Evolutionary conservation across 2,888 invertebrate species (phyloP), one percentile per base, ranked within the genome.

Genomic region (Deilephila porcellus): DNA sequence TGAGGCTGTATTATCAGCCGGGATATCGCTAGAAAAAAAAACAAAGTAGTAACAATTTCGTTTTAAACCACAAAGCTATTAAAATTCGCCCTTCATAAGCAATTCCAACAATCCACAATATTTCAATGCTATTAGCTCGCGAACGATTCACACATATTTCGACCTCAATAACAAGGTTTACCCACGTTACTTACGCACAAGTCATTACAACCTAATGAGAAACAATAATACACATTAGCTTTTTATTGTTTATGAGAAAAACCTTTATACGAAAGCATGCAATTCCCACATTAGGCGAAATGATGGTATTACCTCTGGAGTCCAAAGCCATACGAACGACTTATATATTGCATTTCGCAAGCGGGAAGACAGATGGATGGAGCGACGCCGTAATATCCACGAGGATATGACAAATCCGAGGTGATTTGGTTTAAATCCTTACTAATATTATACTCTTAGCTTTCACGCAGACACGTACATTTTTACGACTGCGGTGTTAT

Each of bases 381-480:
- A 60, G 34, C 71, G 71, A 45, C 71, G 34, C 20, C 25, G 71
- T 37, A 60, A 60, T 71, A 56, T 56, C 71, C 60, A 32, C 59
- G 34, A 37, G 67, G 67, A 67, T 67, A 67, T 67, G 63, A 25
- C 52, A 59, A 45, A 60, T 59, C 63, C 53, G 14, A 67, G 52
- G 52, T 17, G 67, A 67, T 67, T 67, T 64, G 60, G 11, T 74
- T 73, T 73, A 70, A 74, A 75, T 67, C 74, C 67, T 73, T 14
- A 45, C 62, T 29, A 37, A 25, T 67, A 67, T 52, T 67, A 52
- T 64, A 70, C 45, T 45, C 64, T 20, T 17, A 17, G 25, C 25
- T 52, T 67, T 45, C 52, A 52, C 45, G 45, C n/a, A 20, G 45
- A 52, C 3, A 45, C 17, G 11, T 19, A 53, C 45, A n/a, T 56